These are phyloP conservation scores for Aleiodes alternator DNA, from an alignment of 2,888 invertebrate genomes.

Conservation along the genomic window DNA sequence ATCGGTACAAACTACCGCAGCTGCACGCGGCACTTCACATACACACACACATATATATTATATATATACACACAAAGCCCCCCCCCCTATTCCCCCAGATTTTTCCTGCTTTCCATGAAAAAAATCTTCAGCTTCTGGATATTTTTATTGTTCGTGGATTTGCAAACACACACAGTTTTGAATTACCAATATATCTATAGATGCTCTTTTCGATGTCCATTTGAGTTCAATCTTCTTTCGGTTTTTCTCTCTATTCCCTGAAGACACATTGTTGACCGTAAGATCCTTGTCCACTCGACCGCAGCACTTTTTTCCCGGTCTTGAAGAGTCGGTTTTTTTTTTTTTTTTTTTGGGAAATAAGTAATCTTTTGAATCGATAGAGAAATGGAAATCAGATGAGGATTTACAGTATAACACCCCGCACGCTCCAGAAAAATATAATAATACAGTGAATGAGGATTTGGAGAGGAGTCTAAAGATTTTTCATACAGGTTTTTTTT, in stretches of 20 bases:
- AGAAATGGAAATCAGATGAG: too few relatives aligned
- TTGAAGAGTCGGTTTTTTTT: slow-evolving; percentile 57
- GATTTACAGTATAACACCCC: too few relatives aligned
- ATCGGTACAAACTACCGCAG: slow-evolving; percentile 61
- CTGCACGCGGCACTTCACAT: slow-evolving; percentile 38
- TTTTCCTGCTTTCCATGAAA: slow-evolving; percentile 34
- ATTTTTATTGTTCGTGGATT: slow-evolving; percentile 59
- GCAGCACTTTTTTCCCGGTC: slow-evolving; percentile 34
- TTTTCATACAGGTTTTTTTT: too few relatives aligned
- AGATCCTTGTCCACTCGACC: slow-evolving; percentile 49
- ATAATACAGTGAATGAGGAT: slow-evolving; percentile 50
- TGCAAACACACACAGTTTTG: slow-evolving; percentile 62
- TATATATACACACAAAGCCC: neutral
- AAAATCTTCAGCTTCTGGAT: slow-evolving; percentile 30
- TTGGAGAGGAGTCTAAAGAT: too few relatives aligned
- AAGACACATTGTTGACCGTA: slow-evolving; percentile 58
- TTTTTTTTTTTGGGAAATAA: slow-evolving; percentile 51
- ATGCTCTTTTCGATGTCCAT: slow-evolving; percentile 50
- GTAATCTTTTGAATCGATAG: too few relatives aligned
- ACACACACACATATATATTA: neutral
- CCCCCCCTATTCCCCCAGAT: slow-evolving; percentile 7
- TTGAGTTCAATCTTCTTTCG: slow-evolving; percentile 30
- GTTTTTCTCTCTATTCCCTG: neutral
- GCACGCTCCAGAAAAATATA: neutral
- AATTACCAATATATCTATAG: slow-evolving; percentile 49